Base-by-base conservation (phyloP, 1,140 invertebrate genomes). In the Belonocnema kinseyi region DNA sequence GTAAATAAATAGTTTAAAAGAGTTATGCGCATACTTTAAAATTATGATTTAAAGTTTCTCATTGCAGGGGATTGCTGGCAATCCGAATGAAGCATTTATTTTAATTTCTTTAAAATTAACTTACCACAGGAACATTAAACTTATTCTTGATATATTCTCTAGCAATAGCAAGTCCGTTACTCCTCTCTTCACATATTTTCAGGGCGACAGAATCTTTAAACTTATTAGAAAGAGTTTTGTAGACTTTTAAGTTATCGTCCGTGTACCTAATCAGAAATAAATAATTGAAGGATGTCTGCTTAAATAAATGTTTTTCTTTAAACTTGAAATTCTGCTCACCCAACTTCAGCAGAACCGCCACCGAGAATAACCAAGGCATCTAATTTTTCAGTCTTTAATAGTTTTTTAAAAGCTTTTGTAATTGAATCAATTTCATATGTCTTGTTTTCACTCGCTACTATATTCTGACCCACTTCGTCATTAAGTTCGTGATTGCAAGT, bases 361-460 rank as follows among this genome's bases (percentile, higher is more conserved):
- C 94, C 93, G 33, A 95, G 88, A 79, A 94, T 93, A 26, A 95
- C 83, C 13, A 95, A 87, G 12, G 93, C 88, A 87, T 95, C 94
- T 82, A 93, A 95, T 50, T 91, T 88, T 74, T 94, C 92, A 7
- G 90, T 87, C 56, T 92, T 80, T 1, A 95, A 82, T 82, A 94
- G 86, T 61, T 91, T 87, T n/a, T 93, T 91, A 53, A 95, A 93
- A 0, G 93, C 92, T 80, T 92, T 93, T 33, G 93, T 92, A 56
- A 92, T 88, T 0, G 88, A 87, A 76, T 90, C 85, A 6, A 90
- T 86, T 76, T 90, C 85, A 26, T 89, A 83, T 10, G 86, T 86
- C 33, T 89, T 89, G 4, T 89, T 84, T 76, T 91, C 90, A n/a
- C 84, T 90, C 52, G 91, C 86, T 1, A 92, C 90, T 11, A 95